Evolutionary conservation across 2,797 vertebrate species (phyloP).

Genomic region (Cyprinodon diabolis): DNA sequence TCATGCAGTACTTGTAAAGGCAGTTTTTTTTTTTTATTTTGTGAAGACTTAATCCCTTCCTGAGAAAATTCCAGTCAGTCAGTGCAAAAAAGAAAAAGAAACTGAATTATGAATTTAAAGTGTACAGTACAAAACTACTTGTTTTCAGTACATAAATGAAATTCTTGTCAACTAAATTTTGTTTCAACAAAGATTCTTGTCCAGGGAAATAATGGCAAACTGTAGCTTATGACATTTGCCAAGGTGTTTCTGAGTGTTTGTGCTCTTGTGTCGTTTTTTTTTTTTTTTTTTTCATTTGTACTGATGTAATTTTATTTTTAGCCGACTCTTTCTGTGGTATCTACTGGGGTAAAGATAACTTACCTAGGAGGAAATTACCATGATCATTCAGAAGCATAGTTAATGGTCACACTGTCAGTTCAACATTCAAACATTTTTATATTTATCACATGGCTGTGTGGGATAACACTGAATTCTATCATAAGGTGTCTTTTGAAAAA

Average conservation of each 20-base stretch:
- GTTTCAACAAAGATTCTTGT: neutral
- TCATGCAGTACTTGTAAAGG: constrained; percentile 12
- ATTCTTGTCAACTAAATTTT: neutral
- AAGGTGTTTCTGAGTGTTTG: too few species aligned
- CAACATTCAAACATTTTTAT: too few species aligned
- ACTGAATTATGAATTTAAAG: constrained; percentile 5
- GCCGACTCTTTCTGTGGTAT: neutral
- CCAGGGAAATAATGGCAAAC: neutral
- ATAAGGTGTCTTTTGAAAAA: neutral
- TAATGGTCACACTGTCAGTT: too few species aligned
- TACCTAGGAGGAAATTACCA: neutral
- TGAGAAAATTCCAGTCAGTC: neutral
- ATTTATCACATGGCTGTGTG: too few species aligned
- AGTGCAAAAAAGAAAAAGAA: too few species aligned
- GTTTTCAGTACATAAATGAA: neutral
- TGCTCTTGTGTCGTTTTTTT: too few species aligned
- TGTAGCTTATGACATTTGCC: too few species aligned
- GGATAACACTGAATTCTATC: neutral
- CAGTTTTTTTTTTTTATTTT: constrained; percentile 13
- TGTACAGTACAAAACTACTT: neutral
- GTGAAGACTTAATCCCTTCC: neutral
- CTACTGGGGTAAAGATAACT: neutral
- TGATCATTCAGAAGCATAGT: too few species aligned
- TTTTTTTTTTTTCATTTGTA: too few species aligned
- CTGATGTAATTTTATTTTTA: neutral